phyloP scores from a whole-genome alignment of 2,113 vertebrate species.

The Peucedramus taeniatus region DNA sequence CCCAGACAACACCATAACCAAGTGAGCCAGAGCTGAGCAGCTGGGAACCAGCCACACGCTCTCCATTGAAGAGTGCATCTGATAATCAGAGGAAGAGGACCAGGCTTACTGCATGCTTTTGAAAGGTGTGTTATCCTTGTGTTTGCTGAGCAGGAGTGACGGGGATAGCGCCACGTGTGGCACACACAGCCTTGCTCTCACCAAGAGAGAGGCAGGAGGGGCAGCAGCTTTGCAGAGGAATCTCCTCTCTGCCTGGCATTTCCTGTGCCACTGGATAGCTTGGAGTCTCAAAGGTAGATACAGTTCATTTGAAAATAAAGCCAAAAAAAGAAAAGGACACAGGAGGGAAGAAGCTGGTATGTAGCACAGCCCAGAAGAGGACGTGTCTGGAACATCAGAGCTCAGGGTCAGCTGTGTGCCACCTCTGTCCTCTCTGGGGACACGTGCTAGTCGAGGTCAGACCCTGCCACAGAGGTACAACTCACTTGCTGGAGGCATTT shows the following conservation, averaged over 20 bases:
- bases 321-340: not conserved
- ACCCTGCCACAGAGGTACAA: not conserved
- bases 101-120: not conserved
- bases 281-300: not conserved
- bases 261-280: not conserved
- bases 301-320: not conserved
- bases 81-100: not conserved
- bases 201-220: not conserved
- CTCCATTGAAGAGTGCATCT: not conserved
- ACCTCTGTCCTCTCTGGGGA: not conserved
- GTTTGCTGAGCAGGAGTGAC: not conserved
- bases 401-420: not conserved
- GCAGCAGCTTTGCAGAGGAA: not conserved
- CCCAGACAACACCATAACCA: not conserved
- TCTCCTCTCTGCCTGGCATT: not conserved
- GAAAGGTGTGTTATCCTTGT: not conserved
- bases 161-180: accelerated
- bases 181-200: not conserved
- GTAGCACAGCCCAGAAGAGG: not conserved
- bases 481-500: not conserved
- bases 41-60: not conserved
- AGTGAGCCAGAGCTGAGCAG: not conserved
- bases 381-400: not conserved
- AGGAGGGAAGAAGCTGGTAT: not conserved
- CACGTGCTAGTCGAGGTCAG: not conserved